Percentiles rank a stretch among this genome's conserved stretches.
phyloP scores from a whole-genome alignment of 2,113 vertebrate species.

The Phyllopteryx taeniolatus region DNA sequence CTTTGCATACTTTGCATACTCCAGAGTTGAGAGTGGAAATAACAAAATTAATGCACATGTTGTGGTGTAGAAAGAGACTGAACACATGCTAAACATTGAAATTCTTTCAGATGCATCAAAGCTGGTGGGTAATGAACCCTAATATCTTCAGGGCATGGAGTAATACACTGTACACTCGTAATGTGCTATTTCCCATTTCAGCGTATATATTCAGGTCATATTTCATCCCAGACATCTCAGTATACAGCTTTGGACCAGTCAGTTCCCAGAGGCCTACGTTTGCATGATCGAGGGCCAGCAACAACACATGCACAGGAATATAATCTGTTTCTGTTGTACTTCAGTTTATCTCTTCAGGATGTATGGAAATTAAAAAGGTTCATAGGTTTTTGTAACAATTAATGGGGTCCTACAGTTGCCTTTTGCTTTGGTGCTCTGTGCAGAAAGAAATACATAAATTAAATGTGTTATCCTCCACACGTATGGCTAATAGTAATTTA shows the following conservation, averaged over 20 bases:
- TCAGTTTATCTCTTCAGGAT: constrained; percentile 41
- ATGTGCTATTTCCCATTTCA: constrained; percentile 65
- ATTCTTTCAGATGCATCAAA: constrained; percentile 63
- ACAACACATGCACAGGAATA: constrained; percentile 1
- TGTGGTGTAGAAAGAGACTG: constrained; percentile 24
- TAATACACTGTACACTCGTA: constrained; percentile 31
- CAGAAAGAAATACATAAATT: constrained; percentile 37
- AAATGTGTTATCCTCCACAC: constrained; percentile 40
- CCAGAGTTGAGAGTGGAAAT: constrained; percentile 22
- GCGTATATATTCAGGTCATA: constrained; percentile 58
- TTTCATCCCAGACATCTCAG: constrained; percentile 59
- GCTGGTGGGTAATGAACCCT: constrained; percentile 56
- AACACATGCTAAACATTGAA: constrained; percentile 56
- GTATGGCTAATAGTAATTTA: constrained; percentile 47
- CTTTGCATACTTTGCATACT: constrained; percentile 18
- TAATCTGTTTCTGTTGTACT: constrained; percentile 9
- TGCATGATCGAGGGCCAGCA: constrained; percentile 25
- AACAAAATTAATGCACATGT: constrained; percentile 53
- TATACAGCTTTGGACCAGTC: constrained; percentile 28
- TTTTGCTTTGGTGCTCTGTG: constrained; percentile 10
- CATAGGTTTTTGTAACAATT: constrained; percentile 58
- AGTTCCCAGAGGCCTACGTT: constrained; percentile 41
- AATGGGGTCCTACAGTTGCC: constrained; percentile 26
- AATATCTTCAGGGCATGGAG: constrained; percentile 56
- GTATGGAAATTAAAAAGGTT: constrained; percentile 59